Evolutionary conservation across 2,888 invertebrate genomes (phyloP), one percentile per base, ranked within the genome.

Genomic region (Chironomus riparius): DNA sequence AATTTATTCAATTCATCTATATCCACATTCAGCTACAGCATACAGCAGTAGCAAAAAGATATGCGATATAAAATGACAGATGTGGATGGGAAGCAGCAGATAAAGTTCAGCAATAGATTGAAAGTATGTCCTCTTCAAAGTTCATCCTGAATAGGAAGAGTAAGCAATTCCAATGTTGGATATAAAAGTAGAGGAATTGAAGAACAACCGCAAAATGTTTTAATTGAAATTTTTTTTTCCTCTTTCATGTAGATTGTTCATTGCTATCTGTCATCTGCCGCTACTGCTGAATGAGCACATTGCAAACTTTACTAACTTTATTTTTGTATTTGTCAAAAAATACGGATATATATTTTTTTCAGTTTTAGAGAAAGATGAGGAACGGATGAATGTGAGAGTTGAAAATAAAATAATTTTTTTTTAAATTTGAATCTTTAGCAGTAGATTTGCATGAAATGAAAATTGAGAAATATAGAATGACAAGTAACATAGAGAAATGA

Each of bases 151-250:
- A 38, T 38, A 50, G 38, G 5, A 38, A 38, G 38, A 38, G 38
- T 38, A 38, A 38, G 38, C 38, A 38, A 38, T 38, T 38, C n/a
- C 38, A 38, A 38, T 38, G 38, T 38, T 1, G 38, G 10, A 38
- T 10, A 38, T 38, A 38, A 38, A 38, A 38, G 38, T 38, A 38
- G 38, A 38, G 38, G 2, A 38, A 38, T 38, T 38, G 38, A 38
- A 10, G 38, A 38, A 65, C 65, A 47, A 72, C 72, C 72, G 28
- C 61, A 72, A 72, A 72, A 72, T 72, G 72, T 61, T 72, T 72
- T 72, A 72, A 72, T 72, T 72, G 72, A 72, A 72, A 72, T 38
- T 72, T 47, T 24, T 50, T 72, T 28, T 56, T n/a, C 24, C 15
- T 56, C 61, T 47, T 47, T 22, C 71, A 56, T 56, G 18, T 15